phyloP scores from a whole-genome alignment of 37 sponge, comb jelly and placozoan genomes.

The Aplysina aerophoba region DNA sequence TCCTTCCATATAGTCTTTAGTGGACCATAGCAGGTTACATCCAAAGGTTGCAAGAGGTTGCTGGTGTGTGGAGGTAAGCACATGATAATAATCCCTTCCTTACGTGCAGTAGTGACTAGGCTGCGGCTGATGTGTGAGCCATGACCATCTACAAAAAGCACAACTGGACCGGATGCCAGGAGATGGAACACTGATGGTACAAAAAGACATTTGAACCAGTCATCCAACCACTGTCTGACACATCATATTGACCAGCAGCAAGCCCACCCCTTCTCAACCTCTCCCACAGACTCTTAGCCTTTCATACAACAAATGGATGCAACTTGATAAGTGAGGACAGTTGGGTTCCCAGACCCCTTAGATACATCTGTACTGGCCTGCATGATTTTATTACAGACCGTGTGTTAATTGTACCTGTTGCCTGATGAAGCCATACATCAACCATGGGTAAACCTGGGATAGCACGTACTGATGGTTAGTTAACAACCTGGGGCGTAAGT shows the following conservation, averaged over 20 bases:
- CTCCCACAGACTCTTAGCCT: constrained; percentile 57
- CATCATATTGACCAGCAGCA: constrained; percentile 45
- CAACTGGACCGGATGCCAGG: constrained; percentile 34
- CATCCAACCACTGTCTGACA: constrained; percentile 70
- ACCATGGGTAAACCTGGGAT: no score
- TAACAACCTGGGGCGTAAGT: no score
- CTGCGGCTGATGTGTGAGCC: constrained; percentile 35
- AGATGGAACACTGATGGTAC: constrained; percentile 40
- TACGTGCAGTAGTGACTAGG: constrained; percentile 39
- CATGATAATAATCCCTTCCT: constrained; percentile 38
- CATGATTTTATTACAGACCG: no score
- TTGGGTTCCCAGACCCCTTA: no score
- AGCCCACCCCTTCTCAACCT: constrained; percentile 62
- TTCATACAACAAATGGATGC: constrained; percentile 67
- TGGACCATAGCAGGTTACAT: constrained; percentile 60
- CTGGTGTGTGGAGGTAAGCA: constrained; percentile 71
- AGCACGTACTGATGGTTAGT: no score
- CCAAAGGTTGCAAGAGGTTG: constrained; percentile 64
- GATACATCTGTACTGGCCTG: no score
- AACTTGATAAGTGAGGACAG: no score
- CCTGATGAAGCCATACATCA: no score
- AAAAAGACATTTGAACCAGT: constrained; percentile 59
- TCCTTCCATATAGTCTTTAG: constrained; percentile 53
- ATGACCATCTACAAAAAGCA: constrained; percentile 79
- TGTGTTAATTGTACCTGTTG: no score